Conservation (phyloP, 2,797 vertebrate genomes). For the Bovichtus diacanthus region DNA sequence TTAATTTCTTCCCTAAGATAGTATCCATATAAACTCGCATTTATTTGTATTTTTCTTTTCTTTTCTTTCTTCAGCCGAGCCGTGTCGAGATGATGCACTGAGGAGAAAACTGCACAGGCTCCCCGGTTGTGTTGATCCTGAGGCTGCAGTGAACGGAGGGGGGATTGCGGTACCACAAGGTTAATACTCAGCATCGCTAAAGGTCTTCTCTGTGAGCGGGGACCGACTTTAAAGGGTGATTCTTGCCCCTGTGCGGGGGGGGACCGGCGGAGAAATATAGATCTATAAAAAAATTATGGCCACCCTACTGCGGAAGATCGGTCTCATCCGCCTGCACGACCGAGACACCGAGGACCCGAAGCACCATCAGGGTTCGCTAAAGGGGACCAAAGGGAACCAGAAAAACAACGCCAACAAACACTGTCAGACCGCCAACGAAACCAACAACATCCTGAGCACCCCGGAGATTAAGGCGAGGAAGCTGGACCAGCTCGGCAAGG, state of each 20-base stretch:
- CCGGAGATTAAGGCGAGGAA: conserved; percentile 90
- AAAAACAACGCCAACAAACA: conserved; percentile 92
- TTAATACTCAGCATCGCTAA: conserved; percentile 58
- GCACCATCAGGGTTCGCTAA: conserved; percentile 94
- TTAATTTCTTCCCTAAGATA: neutral
- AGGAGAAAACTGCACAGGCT: conserved; percentile 70
- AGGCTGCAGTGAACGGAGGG: conserved; percentile 80
- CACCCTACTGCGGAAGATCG: conserved; percentile 97
- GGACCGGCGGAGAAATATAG: conserved; percentile 65
- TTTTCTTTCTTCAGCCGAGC: conserved; percentile 54
- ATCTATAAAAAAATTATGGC: conserved; percentile 87
- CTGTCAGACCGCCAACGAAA: conserved; percentile 87
- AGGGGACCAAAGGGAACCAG: conserved; percentile 91
- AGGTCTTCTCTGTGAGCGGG: conserved; percentile 65
- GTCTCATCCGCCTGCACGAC: conserved; percentile 97
- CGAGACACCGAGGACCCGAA: conserved; percentile 98
- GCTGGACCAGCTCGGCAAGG: conserved; percentile 89
- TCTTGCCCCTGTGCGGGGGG: conserved; percentile 76
- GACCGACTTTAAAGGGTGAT: conserved; percentile 59
- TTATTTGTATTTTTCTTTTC: conserved; percentile 23
- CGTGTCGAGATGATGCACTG: conserved; percentile 79
- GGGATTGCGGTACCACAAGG: conserved; percentile 74
- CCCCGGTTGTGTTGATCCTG: conserved; percentile 70
- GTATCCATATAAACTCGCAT: neutral
- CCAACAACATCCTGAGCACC: conserved; percentile 88